Evolutionary conservation across 2,888 invertebrate species (phyloP).

Genomic region (Parthenolecanium corni): DNA sequence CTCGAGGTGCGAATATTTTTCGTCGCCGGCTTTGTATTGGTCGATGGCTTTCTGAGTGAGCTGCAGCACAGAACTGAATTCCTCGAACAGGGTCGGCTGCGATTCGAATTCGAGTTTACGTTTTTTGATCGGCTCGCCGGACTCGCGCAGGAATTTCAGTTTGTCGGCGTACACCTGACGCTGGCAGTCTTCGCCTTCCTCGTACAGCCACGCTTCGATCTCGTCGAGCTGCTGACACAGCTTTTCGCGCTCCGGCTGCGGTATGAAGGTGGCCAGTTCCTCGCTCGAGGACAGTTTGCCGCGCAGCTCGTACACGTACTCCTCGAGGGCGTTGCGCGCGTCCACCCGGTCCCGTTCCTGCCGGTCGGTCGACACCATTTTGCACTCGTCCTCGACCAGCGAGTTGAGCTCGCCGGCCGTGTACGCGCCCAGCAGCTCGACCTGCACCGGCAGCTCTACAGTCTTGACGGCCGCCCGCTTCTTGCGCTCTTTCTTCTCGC

Average conservation of each 20-base stretch:
- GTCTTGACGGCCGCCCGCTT: slow-evolving; percentile 70
- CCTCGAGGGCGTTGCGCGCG: slow-evolving; percentile 92
- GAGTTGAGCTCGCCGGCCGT: slow-evolving; percentile 57
- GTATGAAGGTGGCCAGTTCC: slow-evolving; percentile 61
- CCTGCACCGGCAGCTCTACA: slow-evolving; percentile 72
- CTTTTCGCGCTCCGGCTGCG: slow-evolving; percentile 50
- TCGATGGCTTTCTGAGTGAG: slow-evolving; percentile 69
- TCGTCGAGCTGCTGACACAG: slow-evolving; percentile 52
- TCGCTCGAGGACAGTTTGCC: slow-evolving; percentile 71
- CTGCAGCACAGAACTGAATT: slow-evolving; percentile 63
- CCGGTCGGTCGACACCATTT: slow-evolving; percentile 73
- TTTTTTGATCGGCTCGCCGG: slow-evolving; percentile 81
- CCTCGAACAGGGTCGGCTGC: slow-evolving; percentile 67
- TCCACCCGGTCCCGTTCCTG: slow-evolving; percentile 91
- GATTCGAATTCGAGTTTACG: slow-evolving; percentile 70
- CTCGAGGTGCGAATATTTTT: slow-evolving; percentile 42
- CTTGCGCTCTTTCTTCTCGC: slow-evolving; percentile 47
- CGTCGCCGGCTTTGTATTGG: slow-evolving; percentile 47
- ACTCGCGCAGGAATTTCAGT: slow-evolving; percentile 47
- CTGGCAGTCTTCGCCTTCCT: slow-evolving; percentile 88
- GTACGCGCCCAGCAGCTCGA: slow-evolving; percentile 55
- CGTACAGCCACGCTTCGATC: slow-evolving; percentile 94
- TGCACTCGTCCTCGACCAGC: slow-evolving; percentile 68
- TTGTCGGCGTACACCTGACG: slow-evolving; percentile 53
- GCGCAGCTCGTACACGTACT: slow-evolving; percentile 94